Evolutionary conservation across 1,140 invertebrate genomes (phyloP).

Genomic region (Sogatella furcifera): DNA sequence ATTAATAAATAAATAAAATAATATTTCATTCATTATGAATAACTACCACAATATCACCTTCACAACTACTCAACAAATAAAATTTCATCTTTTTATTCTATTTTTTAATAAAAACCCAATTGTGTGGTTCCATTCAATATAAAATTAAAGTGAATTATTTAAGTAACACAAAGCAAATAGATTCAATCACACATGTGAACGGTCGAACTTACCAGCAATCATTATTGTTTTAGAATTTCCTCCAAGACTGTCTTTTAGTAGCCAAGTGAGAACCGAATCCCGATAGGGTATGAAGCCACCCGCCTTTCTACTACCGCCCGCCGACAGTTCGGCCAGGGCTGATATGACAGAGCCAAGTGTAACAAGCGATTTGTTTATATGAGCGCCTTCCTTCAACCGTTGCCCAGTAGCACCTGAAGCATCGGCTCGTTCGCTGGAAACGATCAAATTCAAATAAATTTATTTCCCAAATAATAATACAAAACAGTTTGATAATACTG

Average conservation of each 20-base stretch:
- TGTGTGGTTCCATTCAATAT: no score
- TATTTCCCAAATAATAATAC: no score
- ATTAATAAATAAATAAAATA: no score
- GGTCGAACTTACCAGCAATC: slow-evolving; percentile 49
- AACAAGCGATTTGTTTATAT: slow-evolving; percentile 87
- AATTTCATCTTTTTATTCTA: no score
- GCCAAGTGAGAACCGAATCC: slow-evolving; percentile 83
- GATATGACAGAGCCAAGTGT: slow-evolving; percentile 91
- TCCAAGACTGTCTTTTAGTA: slow-evolving; percentile 84
- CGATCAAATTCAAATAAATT: not conserved
- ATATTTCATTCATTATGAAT: no score
- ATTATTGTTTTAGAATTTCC: slow-evolving; percentile 90
- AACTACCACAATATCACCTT: no score
- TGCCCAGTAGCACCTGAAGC: slow-evolving; percentile 78
- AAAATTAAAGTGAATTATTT: no score
- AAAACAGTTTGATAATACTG: no score
- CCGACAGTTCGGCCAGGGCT: slow-evolving; percentile 64
- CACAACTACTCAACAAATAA: no score
- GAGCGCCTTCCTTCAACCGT: slow-evolving; percentile 77
- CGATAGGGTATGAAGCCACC: slow-evolving; percentile 73
- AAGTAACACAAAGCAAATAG: no score
- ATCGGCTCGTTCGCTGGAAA: slow-evolving; percentile 69
- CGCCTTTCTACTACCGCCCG: not conserved
- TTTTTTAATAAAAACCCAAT: no score
- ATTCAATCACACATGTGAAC: no score